Evolutionary conservation across 2,797 vertebrate genomes (phyloP).

Genomic region (Bradypus variegatus): DNA sequence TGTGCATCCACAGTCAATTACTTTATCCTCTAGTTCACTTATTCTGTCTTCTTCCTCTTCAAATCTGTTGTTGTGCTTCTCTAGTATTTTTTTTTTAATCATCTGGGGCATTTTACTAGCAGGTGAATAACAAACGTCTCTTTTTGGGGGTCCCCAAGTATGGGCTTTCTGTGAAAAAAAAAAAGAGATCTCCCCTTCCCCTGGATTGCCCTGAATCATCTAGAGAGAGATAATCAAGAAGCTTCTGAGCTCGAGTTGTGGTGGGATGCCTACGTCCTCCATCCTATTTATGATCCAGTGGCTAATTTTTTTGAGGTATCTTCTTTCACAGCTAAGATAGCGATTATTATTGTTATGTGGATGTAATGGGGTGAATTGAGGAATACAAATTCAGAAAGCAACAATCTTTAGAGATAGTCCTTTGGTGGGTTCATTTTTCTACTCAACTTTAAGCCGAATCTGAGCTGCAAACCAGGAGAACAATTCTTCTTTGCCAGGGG

Average conservation of each 20-base stretch:
- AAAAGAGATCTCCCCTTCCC: neutral
- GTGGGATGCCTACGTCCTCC: neutral
- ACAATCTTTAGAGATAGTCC: neutral
- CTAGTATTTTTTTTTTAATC: neutral
- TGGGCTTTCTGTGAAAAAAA: neutral
- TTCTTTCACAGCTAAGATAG: neutral
- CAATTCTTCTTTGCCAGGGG: neutral
- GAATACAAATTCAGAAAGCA: neutral
- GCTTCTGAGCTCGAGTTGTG: neutral
- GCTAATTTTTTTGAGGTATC: neutral
- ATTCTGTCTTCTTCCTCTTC: no score
- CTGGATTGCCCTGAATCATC: neutral
- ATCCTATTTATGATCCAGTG: neutral
- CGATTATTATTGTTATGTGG: neutral
- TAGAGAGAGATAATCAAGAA: neutral
- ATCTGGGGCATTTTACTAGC: slow-evolving; percentile 69
- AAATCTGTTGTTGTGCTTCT: no score
- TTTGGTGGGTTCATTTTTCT: neutral
- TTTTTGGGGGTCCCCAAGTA: neutral
- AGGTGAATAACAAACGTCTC: slow-evolving; percentile 64
- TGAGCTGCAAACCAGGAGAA: neutral
- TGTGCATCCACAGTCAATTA: no score
- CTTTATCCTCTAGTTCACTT: no score
- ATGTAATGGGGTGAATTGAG: neutral
- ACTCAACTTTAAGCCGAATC: neutral